These are phyloP conservation scores for Tetramorium simillimum DNA, from an alignment of 1,140 invertebrate species.

Conservation along the genomic window DNA sequence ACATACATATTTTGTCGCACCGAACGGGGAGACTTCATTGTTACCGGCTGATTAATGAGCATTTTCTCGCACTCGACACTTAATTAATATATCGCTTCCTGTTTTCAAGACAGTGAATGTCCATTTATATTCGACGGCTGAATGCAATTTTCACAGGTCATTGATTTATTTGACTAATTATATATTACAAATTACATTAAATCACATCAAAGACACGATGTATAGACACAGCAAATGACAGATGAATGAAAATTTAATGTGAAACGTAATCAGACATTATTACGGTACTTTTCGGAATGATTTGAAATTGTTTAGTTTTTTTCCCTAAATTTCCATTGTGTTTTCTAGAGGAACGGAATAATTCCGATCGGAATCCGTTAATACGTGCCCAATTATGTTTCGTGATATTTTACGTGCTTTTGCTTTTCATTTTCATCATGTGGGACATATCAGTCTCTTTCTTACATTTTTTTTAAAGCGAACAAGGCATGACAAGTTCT, in stretches of 20 bases:
- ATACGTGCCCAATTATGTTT: background rate
- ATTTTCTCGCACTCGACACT: background rate
- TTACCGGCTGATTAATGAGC: slow-evolving; percentile 25
- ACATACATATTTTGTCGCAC: slow-evolving; percentile 15
- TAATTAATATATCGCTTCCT: slow-evolving; percentile 17
- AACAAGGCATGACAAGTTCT: too few species aligned
- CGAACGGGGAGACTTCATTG: background rate
- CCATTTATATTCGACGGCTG: background rate
- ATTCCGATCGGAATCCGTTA: too few species aligned
- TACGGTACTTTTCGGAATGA: too few species aligned
- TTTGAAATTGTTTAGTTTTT: too few species aligned
- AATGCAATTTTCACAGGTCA: background rate
- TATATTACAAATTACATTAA: background rate
- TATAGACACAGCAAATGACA: background rate
- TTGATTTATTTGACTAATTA: slow-evolving; percentile 13
- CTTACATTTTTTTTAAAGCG: background rate
- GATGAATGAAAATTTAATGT: background rate
- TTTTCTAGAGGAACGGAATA: too few species aligned
- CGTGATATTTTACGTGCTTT: background rate
- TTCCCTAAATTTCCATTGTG: too few species aligned
- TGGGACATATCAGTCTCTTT: background rate
- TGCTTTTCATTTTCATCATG: background rate
- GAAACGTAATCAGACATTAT: background rate
- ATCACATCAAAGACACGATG: background rate
- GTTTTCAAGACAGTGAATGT: slow-evolving; percentile 8